These are phyloP conservation scores for Stercorarius parasiticus DNA, from an alignment of 2,113 vertebrate genomes.

Conservation along the genomic window DNA sequence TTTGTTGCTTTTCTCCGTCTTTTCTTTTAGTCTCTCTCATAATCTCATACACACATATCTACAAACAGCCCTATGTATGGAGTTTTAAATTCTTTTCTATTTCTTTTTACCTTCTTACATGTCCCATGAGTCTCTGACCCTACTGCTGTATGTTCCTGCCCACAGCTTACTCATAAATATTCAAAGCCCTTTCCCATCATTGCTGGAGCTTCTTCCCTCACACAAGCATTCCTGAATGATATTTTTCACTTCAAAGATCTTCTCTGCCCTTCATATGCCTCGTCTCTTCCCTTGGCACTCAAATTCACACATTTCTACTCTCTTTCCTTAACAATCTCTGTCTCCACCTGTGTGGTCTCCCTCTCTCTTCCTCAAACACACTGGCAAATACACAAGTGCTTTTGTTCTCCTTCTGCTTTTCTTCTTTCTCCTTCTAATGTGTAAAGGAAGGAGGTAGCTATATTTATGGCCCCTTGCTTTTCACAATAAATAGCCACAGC, in stretches of 20 bases:
- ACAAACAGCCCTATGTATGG: not conserved
- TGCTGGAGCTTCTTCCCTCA: not conserved
- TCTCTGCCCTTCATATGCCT: not conserved
- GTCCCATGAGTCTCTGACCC: not conserved
- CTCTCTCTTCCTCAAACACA: not conserved
- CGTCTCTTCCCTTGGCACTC: not conserved
- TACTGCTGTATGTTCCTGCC: not conserved
- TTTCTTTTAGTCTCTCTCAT: not conserved
- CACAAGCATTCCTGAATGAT: not conserved
- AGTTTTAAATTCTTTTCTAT: not conserved
- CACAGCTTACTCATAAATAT: conserved; percentile 14
- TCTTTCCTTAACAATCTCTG: not conserved
- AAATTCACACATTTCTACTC: not conserved
- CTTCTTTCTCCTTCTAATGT: not conserved
- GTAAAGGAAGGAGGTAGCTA: not conserved
- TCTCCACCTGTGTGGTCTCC: not conserved
- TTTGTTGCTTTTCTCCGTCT: not conserved
- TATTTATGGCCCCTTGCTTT: not conserved
- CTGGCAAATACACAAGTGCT: not conserved
- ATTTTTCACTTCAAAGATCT: not conserved
- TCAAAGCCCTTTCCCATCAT: not conserved
- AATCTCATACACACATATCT: not conserved
- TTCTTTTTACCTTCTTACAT: not conserved
- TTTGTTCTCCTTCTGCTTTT: not conserved
- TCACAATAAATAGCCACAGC: not conserved